Conservation (phyloP, 2,888 invertebrate genomes). For the Anagyrus pseudococci region DNA sequence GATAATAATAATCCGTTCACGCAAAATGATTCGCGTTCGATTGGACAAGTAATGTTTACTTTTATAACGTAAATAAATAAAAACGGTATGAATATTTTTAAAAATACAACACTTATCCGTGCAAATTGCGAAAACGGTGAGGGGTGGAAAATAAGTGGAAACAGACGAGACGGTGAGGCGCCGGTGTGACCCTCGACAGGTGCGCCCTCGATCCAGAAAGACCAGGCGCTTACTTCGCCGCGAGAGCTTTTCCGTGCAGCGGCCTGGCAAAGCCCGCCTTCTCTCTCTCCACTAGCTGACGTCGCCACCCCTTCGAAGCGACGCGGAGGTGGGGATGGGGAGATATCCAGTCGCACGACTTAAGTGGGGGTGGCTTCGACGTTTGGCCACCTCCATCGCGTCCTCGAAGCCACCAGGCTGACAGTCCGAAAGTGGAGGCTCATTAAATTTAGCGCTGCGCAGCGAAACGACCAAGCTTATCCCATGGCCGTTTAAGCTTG, state of each 20-base stretch:
- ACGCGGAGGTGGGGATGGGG: slow-evolving; percentile 7
- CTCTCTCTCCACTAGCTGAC: slow-evolving; percentile 17
- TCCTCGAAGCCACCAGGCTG: slow-evolving; percentile 53
- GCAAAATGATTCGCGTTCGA: too few relatives aligned
- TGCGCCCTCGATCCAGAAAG: slow-evolving; percentile 44
- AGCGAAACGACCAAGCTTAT: too few relatives aligned
- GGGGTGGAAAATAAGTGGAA: too few relatives aligned
- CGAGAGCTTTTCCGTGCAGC: slow-evolving; percentile 49
- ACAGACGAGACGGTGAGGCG: slow-evolving; percentile 7
- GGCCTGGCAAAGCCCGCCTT: slow-evolving; percentile 33
- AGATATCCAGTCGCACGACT: slow-evolving; percentile 4
- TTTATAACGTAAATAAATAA: too few relatives aligned
- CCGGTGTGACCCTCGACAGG: slow-evolving; percentile 45
- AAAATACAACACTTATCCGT: too few relatives aligned
- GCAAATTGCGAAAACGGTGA: too few relatives aligned
- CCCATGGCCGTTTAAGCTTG: neutral
- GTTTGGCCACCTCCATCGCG: slow-evolving; percentile 54
- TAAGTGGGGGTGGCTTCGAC: slow-evolving; percentile 50
- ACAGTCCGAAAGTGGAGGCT: slow-evolving; percentile 51
- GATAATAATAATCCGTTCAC: too few relatives aligned
- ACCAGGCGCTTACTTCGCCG: slow-evolving; percentile 50
- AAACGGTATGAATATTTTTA: too few relatives aligned
- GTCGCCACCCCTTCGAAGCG: slow-evolving; percentile 10
- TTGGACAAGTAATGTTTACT: too few relatives aligned
- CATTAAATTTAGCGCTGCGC: too few relatives aligned